These are phyloP conservation scores for Hydrozoanthus tunicans DNA, from an alignment of 64 coral and sea anemone species.

Conservation along the genomic window DNA sequence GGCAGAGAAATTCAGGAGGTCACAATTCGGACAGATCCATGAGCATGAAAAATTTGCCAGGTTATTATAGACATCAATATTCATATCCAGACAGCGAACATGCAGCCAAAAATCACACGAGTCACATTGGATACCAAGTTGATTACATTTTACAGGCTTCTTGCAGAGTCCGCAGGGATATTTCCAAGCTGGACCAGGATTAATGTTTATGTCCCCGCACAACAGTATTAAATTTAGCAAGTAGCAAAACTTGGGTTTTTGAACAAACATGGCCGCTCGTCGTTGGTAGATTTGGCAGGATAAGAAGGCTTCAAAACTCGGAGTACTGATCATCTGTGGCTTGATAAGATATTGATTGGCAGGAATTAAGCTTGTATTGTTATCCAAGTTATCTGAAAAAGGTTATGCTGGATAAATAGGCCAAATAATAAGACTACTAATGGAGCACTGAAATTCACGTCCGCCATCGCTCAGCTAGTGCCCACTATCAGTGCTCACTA, in stretches of 20 bases:
- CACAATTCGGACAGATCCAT: background rate
- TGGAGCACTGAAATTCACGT: too few relatives aligned
- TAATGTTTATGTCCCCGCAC: constrained; percentile 47
- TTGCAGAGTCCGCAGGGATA: constrained; percentile 26
- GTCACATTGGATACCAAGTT: too few relatives aligned
- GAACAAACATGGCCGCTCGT: constrained; percentile 22
- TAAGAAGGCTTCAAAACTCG: constrained; percentile 23
- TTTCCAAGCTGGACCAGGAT: constrained; percentile 49
- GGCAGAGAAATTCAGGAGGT: background rate
- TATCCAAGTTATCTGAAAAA: too few relatives aligned
- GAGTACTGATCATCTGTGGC: background rate
- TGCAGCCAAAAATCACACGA: background rate
- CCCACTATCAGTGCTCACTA: too few relatives aligned
- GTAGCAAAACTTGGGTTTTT: constrained; percentile 10
- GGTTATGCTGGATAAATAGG: too few relatives aligned
- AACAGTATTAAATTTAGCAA: constrained; percentile 20
- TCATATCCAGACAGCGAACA: background rate
- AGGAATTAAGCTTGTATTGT: too few relatives aligned
- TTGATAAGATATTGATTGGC: background rate
- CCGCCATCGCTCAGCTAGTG: too few relatives aligned
- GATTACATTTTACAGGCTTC: constrained; percentile 31
- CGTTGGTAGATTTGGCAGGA: background rate
- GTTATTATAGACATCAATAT: background rate
- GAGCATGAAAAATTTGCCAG: background rate
- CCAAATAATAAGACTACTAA: too few relatives aligned